phyloP scores from a whole-genome alignment of 2,113 vertebrate genomes.

The Chaetodon auriga region DNA sequence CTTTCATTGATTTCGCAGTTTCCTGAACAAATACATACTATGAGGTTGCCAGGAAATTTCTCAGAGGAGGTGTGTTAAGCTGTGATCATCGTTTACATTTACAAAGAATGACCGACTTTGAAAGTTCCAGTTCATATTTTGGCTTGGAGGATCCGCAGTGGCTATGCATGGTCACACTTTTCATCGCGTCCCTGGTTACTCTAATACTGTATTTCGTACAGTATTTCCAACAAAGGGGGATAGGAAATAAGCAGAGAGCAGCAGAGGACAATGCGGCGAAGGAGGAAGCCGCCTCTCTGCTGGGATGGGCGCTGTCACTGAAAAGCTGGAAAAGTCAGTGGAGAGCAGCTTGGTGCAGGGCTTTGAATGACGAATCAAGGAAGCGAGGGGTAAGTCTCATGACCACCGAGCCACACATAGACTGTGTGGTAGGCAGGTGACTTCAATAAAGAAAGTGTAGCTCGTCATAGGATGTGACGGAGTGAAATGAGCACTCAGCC shows the following conservation, averaged over 20 bases:
- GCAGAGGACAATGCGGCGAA: constrained; percentile 45
- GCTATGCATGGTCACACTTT: constrained; percentile 87
- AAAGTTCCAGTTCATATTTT: constrained; percentile 74
- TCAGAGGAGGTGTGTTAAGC: constrained; percentile 56
- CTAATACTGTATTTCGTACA: constrained; percentile 87
- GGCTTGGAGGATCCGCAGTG: constrained; percentile 87
- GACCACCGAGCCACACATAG: constrained; percentile 4
- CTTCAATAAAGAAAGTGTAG: constrained; percentile 17
- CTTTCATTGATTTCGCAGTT: constrained; percentile 21
- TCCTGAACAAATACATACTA: constrained; percentile 1
- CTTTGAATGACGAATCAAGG: constrained; percentile 85
- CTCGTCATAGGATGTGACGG: neutral
- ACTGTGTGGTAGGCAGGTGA: constrained; percentile 53
- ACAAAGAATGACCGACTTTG: constrained; percentile 85
- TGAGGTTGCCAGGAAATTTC: constrained; percentile 42
- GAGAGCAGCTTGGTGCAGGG: constrained; percentile 89
- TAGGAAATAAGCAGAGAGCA: constrained; percentile 18
- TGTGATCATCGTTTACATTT: constrained; percentile 18
- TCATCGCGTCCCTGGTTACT: constrained; percentile 84
- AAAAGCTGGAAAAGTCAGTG: constrained; percentile 90
- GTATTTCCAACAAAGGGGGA: constrained; percentile 75
- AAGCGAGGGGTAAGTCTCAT: constrained; percentile 85
- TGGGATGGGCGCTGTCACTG: constrained; percentile 91
- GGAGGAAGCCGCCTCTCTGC: constrained; percentile 84
- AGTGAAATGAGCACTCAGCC: neutral